Evolutionary conservation across 2,113 vertebrate species (phyloP), one percentile per base, ranked within the genome.

Genomic region (Daboia siamensis): DNA sequence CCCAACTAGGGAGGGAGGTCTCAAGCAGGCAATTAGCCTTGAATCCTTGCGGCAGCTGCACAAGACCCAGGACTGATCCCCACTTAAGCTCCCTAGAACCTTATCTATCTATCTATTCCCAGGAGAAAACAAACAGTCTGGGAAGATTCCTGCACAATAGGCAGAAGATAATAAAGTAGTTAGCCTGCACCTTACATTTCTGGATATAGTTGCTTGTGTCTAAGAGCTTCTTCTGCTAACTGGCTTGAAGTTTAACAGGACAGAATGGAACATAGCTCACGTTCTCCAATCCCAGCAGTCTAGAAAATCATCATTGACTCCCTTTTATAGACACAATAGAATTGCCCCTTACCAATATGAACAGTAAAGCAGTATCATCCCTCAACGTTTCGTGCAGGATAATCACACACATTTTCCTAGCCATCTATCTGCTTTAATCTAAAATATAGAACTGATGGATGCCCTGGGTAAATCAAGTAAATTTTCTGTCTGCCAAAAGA

Each of bases 381-480:
- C 93, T 92, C 90, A 95, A 21, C 54, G 20, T 20, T 11, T 4
- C 23, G 10, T 2, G n/a, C 5, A 9, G 59, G 54, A 88, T 20
- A 92, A 88, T 74, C 95, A 96, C 95, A 96, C 96, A 96, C 97
- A 97, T 96, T 97, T 97, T 96, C 97, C 93, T 96, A 91, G 93
- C 96, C 96, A 97, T 97, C 97, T 97, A 97, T 97, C 97, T 97
- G 52, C 97, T 97, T 97, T 93, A 95, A 97, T 97, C 97, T 97
- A 96, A 97, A 96, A 96, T 95, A 95, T 92, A 95, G 96, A 97
- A 96, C 94, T 96, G 96, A 97, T 96, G 96, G 96, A 95, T 96
- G 95, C 96, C 96, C 95, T 95, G 96, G 97, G 97, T 97, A 97
- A 98, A 97, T 97, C 97, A 97, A 97, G 95, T 95, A n/a, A n/a